Evolutionary conservation across 2,113 vertebrate species (phyloP).

Genomic region (Tachycineta bicolor): DNA sequence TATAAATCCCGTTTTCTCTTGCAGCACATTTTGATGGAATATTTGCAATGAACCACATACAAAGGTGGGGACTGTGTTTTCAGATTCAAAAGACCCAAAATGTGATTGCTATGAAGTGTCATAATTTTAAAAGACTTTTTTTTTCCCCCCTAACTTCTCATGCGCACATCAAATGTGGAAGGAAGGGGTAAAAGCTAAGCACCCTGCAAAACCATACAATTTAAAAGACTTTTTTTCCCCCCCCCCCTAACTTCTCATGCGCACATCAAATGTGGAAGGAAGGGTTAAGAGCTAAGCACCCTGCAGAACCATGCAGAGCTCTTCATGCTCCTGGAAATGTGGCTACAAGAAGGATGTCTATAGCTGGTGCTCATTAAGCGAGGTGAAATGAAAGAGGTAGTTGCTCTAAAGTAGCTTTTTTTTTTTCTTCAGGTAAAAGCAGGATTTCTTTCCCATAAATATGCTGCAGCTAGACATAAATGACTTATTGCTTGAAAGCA

Average conservation of each 20-base stretch:
- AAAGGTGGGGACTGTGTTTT: not conserved
- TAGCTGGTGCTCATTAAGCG: not conserved
- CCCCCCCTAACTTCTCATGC: not conserved
- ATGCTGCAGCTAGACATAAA: not conserved
- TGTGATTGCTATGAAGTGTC: not conserved
- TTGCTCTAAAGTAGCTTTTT: constrained; percentile 1
- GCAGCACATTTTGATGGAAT: not conserved
- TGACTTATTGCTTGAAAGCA: constrained; percentile 11
- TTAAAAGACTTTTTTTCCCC: not conserved
- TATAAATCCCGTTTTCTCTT: not conserved
- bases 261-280: not conserved
- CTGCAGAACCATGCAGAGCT: not conserved
- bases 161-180: not conserved
- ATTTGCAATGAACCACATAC: not conserved
- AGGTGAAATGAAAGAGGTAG: constrained; percentile 2
- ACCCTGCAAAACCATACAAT: not conserved
- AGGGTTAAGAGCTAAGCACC: not conserved
- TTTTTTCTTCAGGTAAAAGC: constrained; percentile 23
- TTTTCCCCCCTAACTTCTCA: not conserved
- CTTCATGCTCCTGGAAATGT: not conserved
- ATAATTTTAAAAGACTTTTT: not conserved
- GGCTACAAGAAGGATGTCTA: not conserved
- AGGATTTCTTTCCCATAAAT: constrained; percentile 21
- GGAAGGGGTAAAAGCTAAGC: not conserved
- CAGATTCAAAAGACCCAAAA: not conserved